Conservation (phyloP, 1,140 invertebrate species). For the Drosophila ironensis region DNA sequence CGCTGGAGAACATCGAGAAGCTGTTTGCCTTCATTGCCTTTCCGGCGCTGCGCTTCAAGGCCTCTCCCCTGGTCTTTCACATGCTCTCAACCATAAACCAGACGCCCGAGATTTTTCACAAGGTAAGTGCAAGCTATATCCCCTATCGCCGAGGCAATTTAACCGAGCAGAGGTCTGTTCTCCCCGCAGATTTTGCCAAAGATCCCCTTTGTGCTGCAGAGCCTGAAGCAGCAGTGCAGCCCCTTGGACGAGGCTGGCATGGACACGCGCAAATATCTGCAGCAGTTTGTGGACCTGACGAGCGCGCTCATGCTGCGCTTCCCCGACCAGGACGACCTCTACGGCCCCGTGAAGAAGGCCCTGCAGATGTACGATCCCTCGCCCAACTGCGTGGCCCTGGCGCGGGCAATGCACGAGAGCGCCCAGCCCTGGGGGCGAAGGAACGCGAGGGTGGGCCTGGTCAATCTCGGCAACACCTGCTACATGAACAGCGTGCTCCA, state of each 20-base stretch:
- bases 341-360: conserved; percentile 65
- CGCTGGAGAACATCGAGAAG: conserved; percentile 82
- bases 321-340: conserved; percentile 80
- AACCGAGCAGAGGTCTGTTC: neutral
- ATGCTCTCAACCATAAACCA: conserved; percentile 83
- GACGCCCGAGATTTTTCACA: conserved; percentile 82
- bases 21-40: conserved; percentile 82
- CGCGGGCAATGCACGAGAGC: conserved; percentile 49
- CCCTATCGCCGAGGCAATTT: too few relatives aligned
- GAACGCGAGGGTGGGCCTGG: conserved; percentile 87
- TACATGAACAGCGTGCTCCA: conserved; percentile 94
- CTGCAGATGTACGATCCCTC: conserved; percentile 59
- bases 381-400: conserved; percentile 43
- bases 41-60: conserved; percentile 81
- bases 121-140: conserved; percentile 48
- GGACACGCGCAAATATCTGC: conserved; percentile 82
- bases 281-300: conserved; percentile 83
- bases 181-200: conserved; percentile 70
- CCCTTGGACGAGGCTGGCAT: conserved; percentile 73
- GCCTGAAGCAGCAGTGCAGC: conserved; percentile 51
- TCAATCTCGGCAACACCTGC: conserved; percentile 93
- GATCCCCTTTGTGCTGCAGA: conserved; percentile 65
- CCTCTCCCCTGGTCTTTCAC: conserved; percentile 83
- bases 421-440: conserved; percentile 34
- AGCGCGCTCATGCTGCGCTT: conserved; percentile 83